Base-by-base conservation (phyloP, 2,113 vertebrate genomes). In the Hyla sarda region DNA sequence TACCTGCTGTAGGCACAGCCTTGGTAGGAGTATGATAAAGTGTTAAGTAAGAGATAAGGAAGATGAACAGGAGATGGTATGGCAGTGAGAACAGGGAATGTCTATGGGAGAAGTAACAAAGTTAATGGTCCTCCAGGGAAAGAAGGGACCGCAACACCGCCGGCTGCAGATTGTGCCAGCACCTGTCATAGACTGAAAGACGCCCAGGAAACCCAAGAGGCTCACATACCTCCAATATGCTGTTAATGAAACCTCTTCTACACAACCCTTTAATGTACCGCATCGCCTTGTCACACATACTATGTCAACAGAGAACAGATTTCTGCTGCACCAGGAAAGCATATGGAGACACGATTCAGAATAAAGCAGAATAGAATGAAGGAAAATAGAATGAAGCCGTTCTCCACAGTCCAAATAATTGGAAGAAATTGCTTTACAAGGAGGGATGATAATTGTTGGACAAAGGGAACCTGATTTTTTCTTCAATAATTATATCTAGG, bases 131-230 rank as follows among this genome's bases (percentile, higher is more conserved):
- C 78, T 65, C 58, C 23, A 47, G 78, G 56, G 78, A 81, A 81
- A 62, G 41, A 16, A 28, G 41, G 65, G 30, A 81, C 56, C 56
- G 65, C 78, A 81, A 81, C 37, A 65, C n/a, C 25, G 56, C 37
- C 19, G 78, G 56, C 78, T 81, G 58, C 37, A 81, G 78, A 65
- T 62, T 65, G 78, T 81, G 78, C 34, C 25, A 65, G 78, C 78
- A 81, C 78, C 78, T 81, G 78, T 65, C 78, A 81, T 45, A 81
- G 58, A 65, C 78, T 65, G 25, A 41, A 25, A 81, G 78, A 81
- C 56, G 78, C 78, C 78, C 21, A 12, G 56, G 23, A 81, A 65
- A 47, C 78, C 78, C 78, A 81, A n/a, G 74, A 73, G 7, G 37
- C 32, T 1, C 80, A 10, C 2, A 34, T 21, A 60, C 78, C 73